These are phyloP conservation scores for Tineola bisselliella DNA, from an alignment of 2,888 invertebrate genomes.

Conservation along the genomic window DNA sequence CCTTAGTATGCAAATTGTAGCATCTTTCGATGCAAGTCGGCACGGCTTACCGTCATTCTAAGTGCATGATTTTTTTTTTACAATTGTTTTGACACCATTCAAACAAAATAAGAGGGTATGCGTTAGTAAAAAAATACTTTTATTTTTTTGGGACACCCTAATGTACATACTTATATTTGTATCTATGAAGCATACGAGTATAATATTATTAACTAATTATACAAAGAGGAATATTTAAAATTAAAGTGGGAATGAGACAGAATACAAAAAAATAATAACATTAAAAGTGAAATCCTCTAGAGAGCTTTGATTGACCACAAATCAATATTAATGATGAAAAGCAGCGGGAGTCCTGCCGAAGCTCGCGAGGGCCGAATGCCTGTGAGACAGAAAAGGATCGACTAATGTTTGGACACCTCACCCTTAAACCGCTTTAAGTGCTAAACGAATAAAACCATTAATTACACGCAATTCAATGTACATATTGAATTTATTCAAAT, in stretches of 20 bases:
- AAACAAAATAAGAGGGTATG: too few species aligned
- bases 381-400: constrained; percentile 29
- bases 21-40: too few species aligned
- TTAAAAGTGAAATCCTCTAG: constrained; percentile 64
- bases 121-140: too few species aligned
- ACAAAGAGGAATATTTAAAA: constrained; percentile 26
- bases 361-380: constrained; percentile 23
- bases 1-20: too few species aligned
- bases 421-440: constrained; percentile 66
- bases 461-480: constrained; percentile 67
- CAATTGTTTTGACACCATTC: too few species aligned
- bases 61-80: too few species aligned
- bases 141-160: too few species aligned
- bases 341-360: constrained; percentile 55
- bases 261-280: constrained; percentile 54
- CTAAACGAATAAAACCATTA: constrained; percentile 69
- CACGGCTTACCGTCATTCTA: too few species aligned
- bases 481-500: constrained; percentile 70
- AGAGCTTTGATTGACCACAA: constrained; percentile 68
- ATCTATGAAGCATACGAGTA: too few species aligned
- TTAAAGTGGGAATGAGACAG: constrained; percentile 21
- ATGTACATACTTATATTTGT: too few species aligned
- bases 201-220: not conserved
- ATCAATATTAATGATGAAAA: constrained; percentile 68
- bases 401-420: constrained; percentile 60